Percentiles rank a stretch among this genome's conserved stretches.
Evolutionary conservation across 2,113 vertebrate genomes (phyloP).

Genomic region (Antennarius striatus): DNA sequence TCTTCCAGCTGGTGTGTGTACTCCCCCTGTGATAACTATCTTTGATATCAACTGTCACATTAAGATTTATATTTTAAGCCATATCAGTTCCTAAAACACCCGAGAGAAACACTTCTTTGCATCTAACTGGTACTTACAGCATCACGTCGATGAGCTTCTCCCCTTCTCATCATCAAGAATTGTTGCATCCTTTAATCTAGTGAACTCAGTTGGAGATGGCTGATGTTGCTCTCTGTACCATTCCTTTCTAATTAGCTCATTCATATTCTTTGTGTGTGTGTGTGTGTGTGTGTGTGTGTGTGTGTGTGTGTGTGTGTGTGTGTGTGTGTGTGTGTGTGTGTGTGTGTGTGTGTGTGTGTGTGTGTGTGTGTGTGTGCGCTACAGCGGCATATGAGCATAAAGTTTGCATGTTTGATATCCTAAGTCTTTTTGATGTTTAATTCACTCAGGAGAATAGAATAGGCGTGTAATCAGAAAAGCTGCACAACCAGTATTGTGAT

Average conservation of each 20-base stretch:
- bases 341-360: background rate
- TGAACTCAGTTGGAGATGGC: constrained; percentile 10
- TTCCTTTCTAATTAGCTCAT: constrained; percentile 52
- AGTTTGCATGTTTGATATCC: constrained; percentile 37
- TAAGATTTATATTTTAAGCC: background rate
- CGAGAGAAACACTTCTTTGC: constrained; percentile 7
- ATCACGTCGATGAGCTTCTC: constrained; percentile 24
- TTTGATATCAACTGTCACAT: background rate
- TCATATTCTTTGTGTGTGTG: constrained; percentile 1
- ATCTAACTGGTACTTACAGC: background rate
- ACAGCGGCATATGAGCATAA: constrained; percentile 15
- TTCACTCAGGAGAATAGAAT: constrained; percentile 1
- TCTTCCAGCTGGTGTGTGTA: no score
- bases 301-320: constrained; percentile 4
- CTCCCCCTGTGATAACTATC: no score
- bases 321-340: constrained; percentile 1
- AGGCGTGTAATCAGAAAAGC: background rate
- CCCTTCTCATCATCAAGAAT: constrained; percentile 49
- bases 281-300: constrained; percentile 3
- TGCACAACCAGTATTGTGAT: constrained; percentile 11
- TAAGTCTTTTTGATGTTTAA: constrained; percentile 58
- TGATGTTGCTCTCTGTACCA: constrained; percentile 13
- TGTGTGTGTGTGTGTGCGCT: background rate
- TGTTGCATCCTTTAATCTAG: constrained; percentile 25
- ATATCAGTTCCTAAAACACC: background rate